phyloP scores from a whole-genome alignment of 1,140 invertebrate genomes.

The Cyclargus thomasi region DNA sequence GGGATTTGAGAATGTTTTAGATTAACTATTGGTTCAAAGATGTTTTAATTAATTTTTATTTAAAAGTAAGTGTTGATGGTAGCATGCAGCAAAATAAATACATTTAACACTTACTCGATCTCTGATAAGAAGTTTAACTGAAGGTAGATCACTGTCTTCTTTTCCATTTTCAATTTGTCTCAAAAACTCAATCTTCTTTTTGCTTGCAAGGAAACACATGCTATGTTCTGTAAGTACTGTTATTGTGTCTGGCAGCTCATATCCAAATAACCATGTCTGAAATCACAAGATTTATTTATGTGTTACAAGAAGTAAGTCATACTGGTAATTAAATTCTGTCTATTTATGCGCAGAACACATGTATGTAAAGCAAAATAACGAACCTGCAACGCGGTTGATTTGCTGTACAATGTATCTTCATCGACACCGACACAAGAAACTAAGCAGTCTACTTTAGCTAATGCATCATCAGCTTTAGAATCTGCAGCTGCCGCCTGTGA shows the following conservation, averaged over 20 bases:
- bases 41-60: too few species aligned
- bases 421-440: slow-evolving; percentile 93
- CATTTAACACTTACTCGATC: slow-evolving; percentile 85
- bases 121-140: slow-evolving; percentile 90
- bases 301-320: slow-evolving; percentile 19
- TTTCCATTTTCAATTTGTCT: slow-evolving; percentile 92
- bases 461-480: slow-evolving; percentile 83
- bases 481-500: slow-evolving; percentile 82
- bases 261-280: slow-evolving; percentile 97
- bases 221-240: slow-evolving; percentile 91
- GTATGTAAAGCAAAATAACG: not conserved
- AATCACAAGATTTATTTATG: slow-evolving; percentile 36
- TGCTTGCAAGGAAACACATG: slow-evolving; percentile 94
- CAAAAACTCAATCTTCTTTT: slow-evolving; percentile 98
- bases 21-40: too few species aligned
- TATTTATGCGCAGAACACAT: not conserved
- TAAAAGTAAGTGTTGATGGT: too few species aligned
- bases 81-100: too few species aligned
- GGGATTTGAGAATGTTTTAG: too few species aligned
- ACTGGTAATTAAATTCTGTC: not conserved
- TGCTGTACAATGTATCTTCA: slow-evolving; percentile 96
- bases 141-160: slow-evolving; percentile 88
- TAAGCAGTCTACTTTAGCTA: slow-evolving; percentile 92
- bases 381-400: slow-evolving; percentile 94
- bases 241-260: slow-evolving; percentile 96